Percentiles rank a stretch among this genome's conserved stretches.
Evolutionary conservation across 1,140 invertebrate species (phyloP).

Genomic region (Sitophilus oryzae): DNA sequence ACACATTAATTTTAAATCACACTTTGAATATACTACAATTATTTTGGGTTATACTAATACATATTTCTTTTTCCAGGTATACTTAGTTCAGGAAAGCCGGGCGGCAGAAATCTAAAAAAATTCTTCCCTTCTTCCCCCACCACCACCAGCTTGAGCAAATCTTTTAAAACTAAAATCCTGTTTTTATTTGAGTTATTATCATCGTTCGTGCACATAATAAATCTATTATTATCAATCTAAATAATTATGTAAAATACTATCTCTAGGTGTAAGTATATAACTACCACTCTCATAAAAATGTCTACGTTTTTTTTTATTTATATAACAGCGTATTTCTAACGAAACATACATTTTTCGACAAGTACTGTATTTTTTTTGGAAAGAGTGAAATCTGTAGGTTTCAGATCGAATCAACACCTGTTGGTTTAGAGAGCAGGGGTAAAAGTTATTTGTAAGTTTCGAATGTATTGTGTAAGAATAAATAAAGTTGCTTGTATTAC

Average conservation of each 20-base stretch:
- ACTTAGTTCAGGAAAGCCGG: slow-evolving; percentile 75
- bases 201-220: slow-evolving; percentile 28
- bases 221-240: slow-evolving; percentile 19
- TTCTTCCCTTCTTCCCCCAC: no score
- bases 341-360: slow-evolving; percentile 20
- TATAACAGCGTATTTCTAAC: slow-evolving; percentile 10
- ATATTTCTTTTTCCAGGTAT: slow-evolving; percentile 50
- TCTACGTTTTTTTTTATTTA: slow-evolving; percentile 15
- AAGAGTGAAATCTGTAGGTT: slow-evolving; percentile 21
- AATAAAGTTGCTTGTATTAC: slow-evolving; percentile 26
- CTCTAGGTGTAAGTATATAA: slow-evolving; percentile 23
- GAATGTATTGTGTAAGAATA: slow-evolving; percentile 27
- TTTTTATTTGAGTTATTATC: slow-evolving; percentile 12
- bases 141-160: slow-evolving; percentile 14
- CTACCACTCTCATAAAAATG: slow-evolving; percentile 21
- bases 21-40: no score
- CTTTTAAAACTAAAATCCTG: slow-evolving; percentile 13
- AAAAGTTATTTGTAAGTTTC: slow-evolving; percentile 22
- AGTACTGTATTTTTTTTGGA: not conserved
- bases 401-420: slow-evolving; percentile 9
- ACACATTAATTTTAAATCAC: no score
- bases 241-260: slow-evolving; percentile 18
- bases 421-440: slow-evolving; percentile 3
- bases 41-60: no score
- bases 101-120: slow-evolving; percentile 33